A percentile compares a stretch with the other conserved stretches of the same genome.
Conservation (phyloP, 1,140 invertebrate species). For the Cydia amplana region DNA sequence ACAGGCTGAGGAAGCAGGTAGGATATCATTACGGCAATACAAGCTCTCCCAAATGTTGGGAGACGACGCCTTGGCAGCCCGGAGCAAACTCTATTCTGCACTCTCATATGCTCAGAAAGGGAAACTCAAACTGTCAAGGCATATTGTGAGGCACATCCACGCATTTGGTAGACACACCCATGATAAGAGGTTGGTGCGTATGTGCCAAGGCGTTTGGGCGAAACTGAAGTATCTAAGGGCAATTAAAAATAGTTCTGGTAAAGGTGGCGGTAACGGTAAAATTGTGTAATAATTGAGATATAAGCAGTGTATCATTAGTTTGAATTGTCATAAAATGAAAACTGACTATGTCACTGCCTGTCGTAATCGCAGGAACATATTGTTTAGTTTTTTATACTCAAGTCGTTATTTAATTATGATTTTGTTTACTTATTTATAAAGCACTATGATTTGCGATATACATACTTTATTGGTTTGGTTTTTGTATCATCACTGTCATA, state of each 20-base stretch:
- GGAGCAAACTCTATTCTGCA: conserved; percentile 92
- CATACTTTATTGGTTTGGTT: too few species aligned
- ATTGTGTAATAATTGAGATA: conserved; percentile 14
- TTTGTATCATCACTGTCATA: too few species aligned
- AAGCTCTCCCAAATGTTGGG: conserved; percentile 88
- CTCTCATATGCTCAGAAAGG: conserved; percentile 92
- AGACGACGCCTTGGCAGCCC: conserved; percentile 87
- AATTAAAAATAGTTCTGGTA: conserved; percentile 42
- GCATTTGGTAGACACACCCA: conserved; percentile 78
- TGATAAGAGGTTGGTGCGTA: conserved; percentile 84
- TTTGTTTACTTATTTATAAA: too few species aligned
- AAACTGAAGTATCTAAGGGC: conserved; percentile 84
- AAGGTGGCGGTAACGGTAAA: conserved; percentile 17
- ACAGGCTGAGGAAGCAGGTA: conserved; percentile 91
- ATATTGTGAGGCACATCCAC: conserved; percentile 85
- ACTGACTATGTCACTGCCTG: background rate
- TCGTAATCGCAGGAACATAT: background rate
- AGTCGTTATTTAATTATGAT: too few species aligned
- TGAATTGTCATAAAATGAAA: background rate
- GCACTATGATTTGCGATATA: too few species aligned
- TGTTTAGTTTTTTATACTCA: too few species aligned
- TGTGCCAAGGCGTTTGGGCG: conserved; percentile 92
- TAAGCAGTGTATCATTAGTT: too few species aligned
- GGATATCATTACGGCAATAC: conserved; percentile 91
- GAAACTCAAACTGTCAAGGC: conserved; percentile 82